A percentile compares a stretch with the other conserved stretches of the same genome.
Evolutionary conservation across 2,797 vertebrate genomes (phyloP).

Genomic region (Ispidina picta): DNA sequence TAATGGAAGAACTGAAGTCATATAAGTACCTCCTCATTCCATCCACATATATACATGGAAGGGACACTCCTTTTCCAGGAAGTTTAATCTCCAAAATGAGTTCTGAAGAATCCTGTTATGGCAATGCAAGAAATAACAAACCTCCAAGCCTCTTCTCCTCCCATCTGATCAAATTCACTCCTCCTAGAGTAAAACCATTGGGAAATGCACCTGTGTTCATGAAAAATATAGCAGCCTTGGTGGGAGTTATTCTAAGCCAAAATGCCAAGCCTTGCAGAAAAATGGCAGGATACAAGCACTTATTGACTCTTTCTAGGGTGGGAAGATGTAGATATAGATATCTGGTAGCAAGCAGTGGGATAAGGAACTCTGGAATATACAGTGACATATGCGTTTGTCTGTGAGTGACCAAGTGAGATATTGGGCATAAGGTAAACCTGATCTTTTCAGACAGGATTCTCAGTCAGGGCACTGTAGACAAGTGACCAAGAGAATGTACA

Average conservation of each 20-base stretch:
- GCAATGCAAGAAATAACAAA: neutral
- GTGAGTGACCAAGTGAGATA: neutral
- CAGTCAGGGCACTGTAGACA: neutral
- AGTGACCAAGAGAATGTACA: neutral
- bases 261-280: neutral
- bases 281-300: neutral
- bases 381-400: neutral
- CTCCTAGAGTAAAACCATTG: neutral
- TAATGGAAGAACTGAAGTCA: constrained; percentile 36
- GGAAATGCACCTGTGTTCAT: neutral
- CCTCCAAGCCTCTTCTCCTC: neutral
- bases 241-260: neutral
- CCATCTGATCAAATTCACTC: neutral
- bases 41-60: neutral
- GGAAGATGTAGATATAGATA: neutral
- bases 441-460: neutral
- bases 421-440: neutral
- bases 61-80: constrained; percentile 42
- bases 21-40: neutral
- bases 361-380: neutral
- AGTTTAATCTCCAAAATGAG: constrained; percentile 19
- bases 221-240: neutral
- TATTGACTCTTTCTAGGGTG: neutral
- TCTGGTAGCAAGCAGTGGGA: neutral
- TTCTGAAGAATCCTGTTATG: neutral